A percentile compares a stretch with the other conserved stretches of the same genome.
phyloP scores from a whole-genome alignment of 2,113 vertebrate genomes.

The Mirza zaza region DNA sequence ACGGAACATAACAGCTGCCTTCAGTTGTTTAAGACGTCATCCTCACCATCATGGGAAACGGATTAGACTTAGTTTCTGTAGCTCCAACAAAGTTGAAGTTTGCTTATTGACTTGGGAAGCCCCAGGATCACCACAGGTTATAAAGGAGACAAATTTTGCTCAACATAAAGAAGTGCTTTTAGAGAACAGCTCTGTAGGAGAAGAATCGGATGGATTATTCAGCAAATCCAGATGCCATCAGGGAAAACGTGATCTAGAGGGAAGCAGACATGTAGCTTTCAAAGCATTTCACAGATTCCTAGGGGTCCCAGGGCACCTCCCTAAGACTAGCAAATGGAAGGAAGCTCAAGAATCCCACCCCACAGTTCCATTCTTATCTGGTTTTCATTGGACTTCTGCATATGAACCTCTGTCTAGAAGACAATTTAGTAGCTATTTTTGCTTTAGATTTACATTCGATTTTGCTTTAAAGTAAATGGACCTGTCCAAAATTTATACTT shows the following conservation, averaged over 20 bases:
- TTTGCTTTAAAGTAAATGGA: too few relatives aligned
- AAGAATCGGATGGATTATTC: background rate
- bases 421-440: too few relatives aligned
- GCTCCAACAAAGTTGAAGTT: background rate
- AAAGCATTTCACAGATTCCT: background rate
- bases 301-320: background rate
- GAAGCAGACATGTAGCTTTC: background rate
- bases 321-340: background rate
- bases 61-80: conserved; percentile 20
- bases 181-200: background rate
- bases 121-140: background rate
- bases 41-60: background rate
- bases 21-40: background rate
- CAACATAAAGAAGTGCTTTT: background rate
- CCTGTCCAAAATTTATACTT: background rate
- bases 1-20: background rate
- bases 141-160: background rate
- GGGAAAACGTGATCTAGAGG: background rate
- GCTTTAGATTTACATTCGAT: too few relatives aligned
- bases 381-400: background rate
- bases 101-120: background rate
- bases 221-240: background rate
- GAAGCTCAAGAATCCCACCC: background rate
- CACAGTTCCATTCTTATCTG: background rate
- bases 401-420: background rate